Evolutionary conservation across 2,113 vertebrate genomes (phyloP), one percentile per base, ranked within the genome.

Genomic region (Ciconia maguari): DNA sequence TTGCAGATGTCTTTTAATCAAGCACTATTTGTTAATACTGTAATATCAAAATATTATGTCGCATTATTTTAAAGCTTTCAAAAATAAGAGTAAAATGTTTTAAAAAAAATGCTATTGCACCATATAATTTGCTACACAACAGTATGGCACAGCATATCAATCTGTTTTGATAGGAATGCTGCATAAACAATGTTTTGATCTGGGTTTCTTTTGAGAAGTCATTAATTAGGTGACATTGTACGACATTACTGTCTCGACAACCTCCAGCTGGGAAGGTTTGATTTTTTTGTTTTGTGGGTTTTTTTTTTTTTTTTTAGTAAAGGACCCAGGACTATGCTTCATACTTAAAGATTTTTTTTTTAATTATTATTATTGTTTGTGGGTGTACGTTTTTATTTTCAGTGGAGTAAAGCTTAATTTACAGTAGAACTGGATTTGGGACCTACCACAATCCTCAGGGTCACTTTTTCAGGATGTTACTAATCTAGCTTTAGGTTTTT

Each of bases 21-120:
- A 98, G 97, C 98, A 97, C 97, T 97, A 96, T 97, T 96, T 95
- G 96, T 98, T 98, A 96, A 97, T 97, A 95, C 97, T 97, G 97
- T 98, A 97, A 96, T 97, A 98, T 96, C 97, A 96, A 92, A 97
- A 94, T 95, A 97, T 76, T 97, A 95, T 89, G 85, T 97, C 29
- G 68, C 93, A 74, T 98, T 98, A 97, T 97, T 98, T 97, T 94
- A 96, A 90, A 97, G 97, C 96, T 95, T 97, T 98, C 96, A 92
- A 69, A 93, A 97, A 91, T 68, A 97, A 96, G 97, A 97, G 96
- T 95, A 97, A 97, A 97, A 96, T 80, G 22, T 93, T 81, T 93
- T 21, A 65, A 94, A 95, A 94, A 96, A 91, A 96, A 97, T 84
- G 97, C 94, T 97, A 42, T 96, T 84, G 93, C 96, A 97, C 96